These are phyloP conservation scores for Exocentrus adspersus DNA, from an alignment of 2,888 invertebrate genomes.

Conservation along the genomic window DNA sequence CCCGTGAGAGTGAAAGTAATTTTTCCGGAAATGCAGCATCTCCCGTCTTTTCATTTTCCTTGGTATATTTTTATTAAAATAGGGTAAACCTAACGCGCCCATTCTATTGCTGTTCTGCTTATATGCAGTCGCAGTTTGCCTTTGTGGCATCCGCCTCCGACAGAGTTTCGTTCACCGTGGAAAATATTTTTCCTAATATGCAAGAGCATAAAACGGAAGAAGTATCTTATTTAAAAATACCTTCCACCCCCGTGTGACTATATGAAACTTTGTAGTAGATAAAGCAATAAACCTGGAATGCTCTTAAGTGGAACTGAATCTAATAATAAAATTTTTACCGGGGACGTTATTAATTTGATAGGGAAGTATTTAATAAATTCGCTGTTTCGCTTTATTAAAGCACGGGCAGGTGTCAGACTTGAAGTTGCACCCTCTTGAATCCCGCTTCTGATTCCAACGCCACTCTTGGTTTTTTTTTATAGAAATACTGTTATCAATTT, in stretches of 20 bases:
- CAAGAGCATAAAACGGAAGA: constrained; percentile 12
- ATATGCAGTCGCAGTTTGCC: neutral
- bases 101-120: neutral
- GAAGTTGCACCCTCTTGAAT: no score
- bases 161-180: neutral
- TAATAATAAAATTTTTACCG: constrained; percentile 26
- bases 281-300: constrained; percentile 20
- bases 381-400: constrained; percentile 15
- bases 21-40: no score
- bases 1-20: no score
- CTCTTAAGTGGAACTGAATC: constrained; percentile 14
- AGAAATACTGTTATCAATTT: no score
- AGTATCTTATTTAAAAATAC: constrained; percentile 22
- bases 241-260: constrained; percentile 1
- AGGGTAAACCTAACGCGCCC: neutral
- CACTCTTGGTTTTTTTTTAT: no score
- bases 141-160: neutral
- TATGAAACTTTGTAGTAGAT: constrained; percentile 23
- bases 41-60: no score
- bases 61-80: neutral
- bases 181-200: constrained; percentile 7
- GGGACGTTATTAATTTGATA: constrained; percentile 14
- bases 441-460: no score
- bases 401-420: constrained; percentile 9
- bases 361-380: constrained; percentile 17